These are phyloP conservation scores for Casuarius casuarius DNA, from an alignment of 2,113 vertebrate genomes.

Conservation along the genomic window DNA sequence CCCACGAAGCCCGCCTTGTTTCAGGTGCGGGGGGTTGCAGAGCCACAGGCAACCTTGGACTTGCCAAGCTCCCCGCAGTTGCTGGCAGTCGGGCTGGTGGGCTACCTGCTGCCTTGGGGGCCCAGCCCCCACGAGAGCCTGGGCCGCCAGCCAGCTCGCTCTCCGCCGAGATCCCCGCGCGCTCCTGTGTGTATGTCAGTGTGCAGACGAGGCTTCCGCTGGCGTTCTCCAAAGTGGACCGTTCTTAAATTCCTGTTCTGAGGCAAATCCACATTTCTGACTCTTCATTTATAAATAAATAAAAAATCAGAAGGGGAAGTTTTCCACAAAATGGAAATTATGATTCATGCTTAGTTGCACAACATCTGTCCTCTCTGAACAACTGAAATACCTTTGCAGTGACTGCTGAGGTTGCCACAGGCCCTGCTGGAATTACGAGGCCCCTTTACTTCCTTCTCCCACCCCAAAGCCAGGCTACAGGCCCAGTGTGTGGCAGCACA, in stretches of 20 bases:
- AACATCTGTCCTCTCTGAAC: neutral
- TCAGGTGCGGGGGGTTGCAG: fast-evolving
- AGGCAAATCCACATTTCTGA: neutral
- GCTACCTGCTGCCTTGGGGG: neutral
- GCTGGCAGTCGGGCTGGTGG: fast-evolving
- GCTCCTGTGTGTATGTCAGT: fast-evolving
- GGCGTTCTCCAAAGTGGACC: too few species aligned
- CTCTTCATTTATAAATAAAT: neutral
- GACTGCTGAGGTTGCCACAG: neutral
- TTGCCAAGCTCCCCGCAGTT: neutral
- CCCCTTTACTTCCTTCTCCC: neutral
- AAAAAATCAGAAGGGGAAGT: neutral
- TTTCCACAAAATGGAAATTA: neutral
- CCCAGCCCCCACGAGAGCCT: fast-evolving
- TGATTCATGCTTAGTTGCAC: neutral
- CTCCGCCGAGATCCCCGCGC: neutral
- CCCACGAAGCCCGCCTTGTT: neutral
- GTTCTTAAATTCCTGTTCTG: too few species aligned
- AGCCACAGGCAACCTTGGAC: fast-evolving
- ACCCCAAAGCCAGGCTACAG: neutral
- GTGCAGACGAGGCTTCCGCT: neutral
- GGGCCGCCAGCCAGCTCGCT: neutral
- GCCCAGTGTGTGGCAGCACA: neutral
- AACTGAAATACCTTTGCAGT: neutral
- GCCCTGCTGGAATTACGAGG: neutral